Evolutionary conservation across 2,888 invertebrate species (phyloP).

Genomic region (Theretra japonica): DNA sequence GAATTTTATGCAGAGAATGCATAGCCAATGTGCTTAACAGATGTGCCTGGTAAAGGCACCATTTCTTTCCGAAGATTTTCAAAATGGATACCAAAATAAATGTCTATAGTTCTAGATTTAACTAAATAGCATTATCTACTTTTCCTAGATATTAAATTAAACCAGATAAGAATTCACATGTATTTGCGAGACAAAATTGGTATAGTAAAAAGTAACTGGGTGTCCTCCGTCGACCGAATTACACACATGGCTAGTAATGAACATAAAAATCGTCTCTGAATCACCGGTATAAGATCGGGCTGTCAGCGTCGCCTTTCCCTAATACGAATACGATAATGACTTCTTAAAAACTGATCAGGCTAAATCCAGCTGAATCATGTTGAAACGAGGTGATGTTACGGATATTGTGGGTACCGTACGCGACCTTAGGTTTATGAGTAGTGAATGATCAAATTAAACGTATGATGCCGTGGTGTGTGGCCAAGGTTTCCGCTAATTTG

Average conservation of each 20-base stretch:
- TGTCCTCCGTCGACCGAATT: no score
- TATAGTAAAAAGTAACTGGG: no score
- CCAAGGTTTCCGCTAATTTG: constrained; percentile 20
- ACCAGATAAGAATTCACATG: no score
- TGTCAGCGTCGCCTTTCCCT: constrained; percentile 32
- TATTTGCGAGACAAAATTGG: no score
- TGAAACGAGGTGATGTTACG: constrained; percentile 47
- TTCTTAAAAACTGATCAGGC: constrained; percentile 41
- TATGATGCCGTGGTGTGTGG: constrained; percentile 4
- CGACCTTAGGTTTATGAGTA: constrained; percentile 42
- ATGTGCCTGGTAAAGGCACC: no score
- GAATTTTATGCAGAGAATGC: no score
- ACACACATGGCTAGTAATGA: neutral
- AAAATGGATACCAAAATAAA: no score
- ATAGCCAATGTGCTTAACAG: no score
- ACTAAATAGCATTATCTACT: no score
- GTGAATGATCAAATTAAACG: constrained; percentile 39
- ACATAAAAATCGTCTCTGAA: neutral
- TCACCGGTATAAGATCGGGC: neutral
- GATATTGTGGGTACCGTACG: constrained; percentile 46
- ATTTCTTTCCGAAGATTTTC: no score
- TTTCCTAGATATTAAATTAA: no score
- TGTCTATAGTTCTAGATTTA: no score
- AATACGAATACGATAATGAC: constrained; percentile 39
- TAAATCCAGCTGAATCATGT: constrained; percentile 42